phyloP scores from a whole-genome alignment of 2,797 vertebrate species.

The Epinephelus awoara region DNA sequence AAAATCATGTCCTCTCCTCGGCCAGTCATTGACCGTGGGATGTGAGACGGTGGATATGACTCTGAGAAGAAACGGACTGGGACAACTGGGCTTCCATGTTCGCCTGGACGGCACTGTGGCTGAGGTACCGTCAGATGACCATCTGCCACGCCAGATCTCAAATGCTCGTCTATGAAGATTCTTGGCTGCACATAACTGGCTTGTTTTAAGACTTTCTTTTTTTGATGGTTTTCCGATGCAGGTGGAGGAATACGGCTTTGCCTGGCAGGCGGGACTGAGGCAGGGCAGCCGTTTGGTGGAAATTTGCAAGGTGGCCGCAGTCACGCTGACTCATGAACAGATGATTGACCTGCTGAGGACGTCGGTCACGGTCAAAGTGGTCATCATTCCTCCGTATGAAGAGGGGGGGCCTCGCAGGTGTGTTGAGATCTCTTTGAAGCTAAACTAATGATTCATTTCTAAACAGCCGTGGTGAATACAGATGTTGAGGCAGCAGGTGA shows the following conservation, averaged over 20 bases:
- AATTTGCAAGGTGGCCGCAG: slow-evolving; percentile 96
- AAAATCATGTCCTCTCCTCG: not conserved
- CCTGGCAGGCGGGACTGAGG: slow-evolving; percentile 95
- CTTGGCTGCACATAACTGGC: slow-evolving; percentile 22
- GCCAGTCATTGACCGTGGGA: slow-evolving; percentile 89
- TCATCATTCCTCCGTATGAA: slow-evolving; percentile 93
- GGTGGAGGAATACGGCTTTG: slow-evolving; percentile 98
- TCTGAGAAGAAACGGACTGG: slow-evolving; percentile 92
- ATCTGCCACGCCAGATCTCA: slow-evolving; percentile 32
- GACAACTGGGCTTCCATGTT: slow-evolving; percentile 96
- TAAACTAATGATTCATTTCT: slow-evolving; percentile 21
- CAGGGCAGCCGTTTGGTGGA: slow-evolving; percentile 95
- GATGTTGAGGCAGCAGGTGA: slow-evolving; percentile 38
- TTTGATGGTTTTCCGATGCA: slow-evolving; percentile 29
- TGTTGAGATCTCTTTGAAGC: slow-evolving; percentile 39
- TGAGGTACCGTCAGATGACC: slow-evolving; percentile 76
- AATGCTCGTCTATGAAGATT: not conserved
- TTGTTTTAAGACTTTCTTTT: slow-evolving; percentile 28
- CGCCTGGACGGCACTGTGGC: slow-evolving; percentile 94
- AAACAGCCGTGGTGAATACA: slow-evolving; percentile 34
- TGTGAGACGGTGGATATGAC: slow-evolving; percentile 97
- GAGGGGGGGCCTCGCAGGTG: slow-evolving; percentile 93
- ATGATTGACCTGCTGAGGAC: slow-evolving; percentile 97
- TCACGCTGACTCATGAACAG: slow-evolving; percentile 94
- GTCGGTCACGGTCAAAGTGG: slow-evolving; percentile 95